phyloP scores from a whole-genome alignment of 2,888 invertebrate genomes.

The Electrophaes corylata region DNA sequence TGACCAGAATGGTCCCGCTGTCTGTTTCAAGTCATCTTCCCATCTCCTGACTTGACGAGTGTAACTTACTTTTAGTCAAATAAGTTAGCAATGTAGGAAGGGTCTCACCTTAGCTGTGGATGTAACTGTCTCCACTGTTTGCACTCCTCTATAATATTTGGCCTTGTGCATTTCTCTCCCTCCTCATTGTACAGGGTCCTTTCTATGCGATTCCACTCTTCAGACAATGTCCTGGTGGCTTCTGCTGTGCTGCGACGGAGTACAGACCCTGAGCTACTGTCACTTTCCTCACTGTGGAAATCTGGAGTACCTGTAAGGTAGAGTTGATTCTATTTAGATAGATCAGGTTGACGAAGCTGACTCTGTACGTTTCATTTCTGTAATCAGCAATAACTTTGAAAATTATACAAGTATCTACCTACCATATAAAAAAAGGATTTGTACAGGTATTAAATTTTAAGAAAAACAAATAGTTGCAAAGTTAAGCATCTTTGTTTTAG shows the following conservation, averaged over 20 bases:
- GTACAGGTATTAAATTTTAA: too few species aligned
- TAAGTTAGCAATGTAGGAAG: neutral
- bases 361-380: too few species aligned
- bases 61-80: too few species aligned
- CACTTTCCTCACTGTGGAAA: slow-evolving; percentile 78
- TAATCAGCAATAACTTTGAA: too few species aligned
- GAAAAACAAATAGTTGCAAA: too few species aligned
- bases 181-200: slow-evolving; percentile 83
- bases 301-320: slow-evolving; percentile 67
- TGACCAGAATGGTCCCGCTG: too few species aligned
- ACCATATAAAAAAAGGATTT: too few species aligned
- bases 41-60: too few species aligned
- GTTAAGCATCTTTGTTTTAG: too few species aligned
- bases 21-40: too few species aligned
- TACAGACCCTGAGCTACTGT: slow-evolving; percentile 81
- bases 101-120: slow-evolving; percentile 81
- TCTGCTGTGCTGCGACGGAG: slow-evolving; percentile 78
- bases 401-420: too few species aligned
- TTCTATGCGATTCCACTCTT: slow-evolving; percentile 84
- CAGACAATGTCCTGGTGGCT: slow-evolving; percentile 75
- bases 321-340: neutral
- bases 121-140: slow-evolving; percentile 84
- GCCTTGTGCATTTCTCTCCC: slow-evolving; percentile 72
- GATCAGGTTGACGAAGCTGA: too few species aligned
- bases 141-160: slow-evolving; percentile 83